Evolutionary conservation across 2,113 vertebrate genomes (phyloP), one percentile per base, ranked within the genome.

Genomic region (Siphamia tubifer): DNA sequence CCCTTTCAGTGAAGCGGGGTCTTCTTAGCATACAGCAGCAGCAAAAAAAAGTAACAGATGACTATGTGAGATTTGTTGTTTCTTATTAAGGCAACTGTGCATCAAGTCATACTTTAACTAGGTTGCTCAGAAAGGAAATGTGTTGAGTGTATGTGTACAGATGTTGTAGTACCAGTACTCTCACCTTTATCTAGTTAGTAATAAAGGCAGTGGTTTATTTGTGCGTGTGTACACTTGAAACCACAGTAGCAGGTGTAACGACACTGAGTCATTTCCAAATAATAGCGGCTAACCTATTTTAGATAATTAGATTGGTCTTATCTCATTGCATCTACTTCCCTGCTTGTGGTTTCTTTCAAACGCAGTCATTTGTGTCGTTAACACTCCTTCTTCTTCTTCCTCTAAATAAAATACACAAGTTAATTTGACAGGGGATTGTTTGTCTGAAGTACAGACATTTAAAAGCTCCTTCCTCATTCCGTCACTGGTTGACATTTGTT

Each of bases 301-400:
- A 35, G 3, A 44, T 23, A 17, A 2, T 19, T 31, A 20, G 12
- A 4, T n/a, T 45, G 47, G 31, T 38, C 17, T 35, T 34, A 17
- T 5, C 5, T 17, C 2, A 2, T 21, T n/a, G n/a, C n/a, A 4
- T 44, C 0, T n/a, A 39, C 32, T 44, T 64, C 15, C 49, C 12
- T 7, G 30, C 8, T 17, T 0, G 1, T 35, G 11, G 65, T 16
- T 4, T 54, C 0, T 2, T 25, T 36, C 7, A 16, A 32, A 12
- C 35, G 5, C 20, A 35, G 30, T 10, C 4, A 1, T 10, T 6
- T 6, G 2, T 6, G n/a, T 32, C 19, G 62, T n/a, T 64, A 21
- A 8, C 27, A 25, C 8, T 23, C 1, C 13, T 35, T 32, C 40
- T 76, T 76, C 13, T 35, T 32, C 40, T 76, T 76, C 39, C 48